Evolutionary conservation across 53 echinoderm and acorn worm genomes (phyloP).

Genomic region (Echinometra lucunter): DNA sequence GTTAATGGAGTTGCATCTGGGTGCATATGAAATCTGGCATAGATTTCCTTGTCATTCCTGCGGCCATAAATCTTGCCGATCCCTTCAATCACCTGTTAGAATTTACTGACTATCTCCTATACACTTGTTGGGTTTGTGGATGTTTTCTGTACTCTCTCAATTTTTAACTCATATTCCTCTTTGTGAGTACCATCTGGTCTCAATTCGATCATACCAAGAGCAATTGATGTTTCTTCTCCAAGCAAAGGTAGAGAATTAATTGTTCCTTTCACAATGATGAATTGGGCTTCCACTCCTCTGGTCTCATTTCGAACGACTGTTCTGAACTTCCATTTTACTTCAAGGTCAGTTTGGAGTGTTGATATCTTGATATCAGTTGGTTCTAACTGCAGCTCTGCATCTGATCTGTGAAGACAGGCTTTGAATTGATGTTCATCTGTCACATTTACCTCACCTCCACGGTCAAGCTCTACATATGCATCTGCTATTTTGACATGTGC

Average conservation of each 20-base stretch:
- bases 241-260: slow-evolving; percentile 73
- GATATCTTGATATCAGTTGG: slow-evolving; percentile 47
- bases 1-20: not conserved
- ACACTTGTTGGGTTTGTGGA: not conserved
- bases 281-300: slow-evolving; percentile 67
- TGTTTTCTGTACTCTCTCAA: not conserved
- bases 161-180: slow-evolving; percentile 26
- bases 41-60: slow-evolving; percentile 40
- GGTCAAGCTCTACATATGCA: slow-evolving; percentile 70
- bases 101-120: slow-evolving; percentile 34
- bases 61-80: slow-evolving; percentile 63
- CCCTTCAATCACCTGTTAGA: slow-evolving; percentile 69
- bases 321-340: not conserved
- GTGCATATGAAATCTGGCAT: not conserved
- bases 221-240: slow-evolving; percentile 15
- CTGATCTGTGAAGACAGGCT: slow-evolving; percentile 64
- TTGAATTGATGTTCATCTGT: slow-evolving; percentile 78
- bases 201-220: slow-evolving; percentile 65
- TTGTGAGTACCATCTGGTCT: slow-evolving; percentile 62
- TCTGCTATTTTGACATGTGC: slow-evolving; percentile 61
- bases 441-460: slow-evolving; percentile 70
- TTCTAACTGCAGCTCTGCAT: slow-evolving; percentile 5
- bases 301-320: not conserved
- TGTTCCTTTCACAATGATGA: slow-evolving; percentile 69
- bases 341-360: slow-evolving; percentile 65